These are phyloP conservation scores for Caloenas nicobarica DNA, from an alignment of 2,113 vertebrate genomes.

Conservation along the genomic window DNA sequence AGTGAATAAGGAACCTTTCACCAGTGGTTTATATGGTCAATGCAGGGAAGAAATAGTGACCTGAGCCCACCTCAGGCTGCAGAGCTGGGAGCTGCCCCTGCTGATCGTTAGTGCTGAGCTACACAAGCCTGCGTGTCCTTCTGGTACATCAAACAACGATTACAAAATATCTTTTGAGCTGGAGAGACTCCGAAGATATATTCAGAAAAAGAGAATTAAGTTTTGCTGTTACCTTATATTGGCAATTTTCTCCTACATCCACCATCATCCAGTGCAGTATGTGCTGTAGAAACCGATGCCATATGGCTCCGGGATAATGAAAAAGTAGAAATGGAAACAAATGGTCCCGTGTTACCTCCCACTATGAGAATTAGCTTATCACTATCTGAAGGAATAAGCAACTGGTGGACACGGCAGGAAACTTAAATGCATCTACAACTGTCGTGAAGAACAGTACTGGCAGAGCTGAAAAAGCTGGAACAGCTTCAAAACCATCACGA, in stretches of 20 bases:
- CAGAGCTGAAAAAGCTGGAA: not conserved
- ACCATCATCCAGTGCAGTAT: not conserved
- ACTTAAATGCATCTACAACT: not conserved
- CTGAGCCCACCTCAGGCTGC: not conserved
- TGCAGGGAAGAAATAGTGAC: not conserved
- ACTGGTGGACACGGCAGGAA: not conserved
- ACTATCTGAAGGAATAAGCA: not conserved
- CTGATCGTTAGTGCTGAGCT: not conserved
- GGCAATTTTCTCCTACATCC: not conserved
- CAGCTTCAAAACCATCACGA: not conserved
- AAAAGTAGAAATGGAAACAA: slow-evolving; percentile 1
- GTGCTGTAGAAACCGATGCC: not conserved
- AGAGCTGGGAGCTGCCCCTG: not conserved
- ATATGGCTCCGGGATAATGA: not conserved
- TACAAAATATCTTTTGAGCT: not conserved
- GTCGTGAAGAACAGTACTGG: not conserved
- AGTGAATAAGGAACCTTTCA: not conserved
- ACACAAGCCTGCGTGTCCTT: not conserved
- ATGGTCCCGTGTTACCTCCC: slow-evolving; percentile 15
- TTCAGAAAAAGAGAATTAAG: not conserved
- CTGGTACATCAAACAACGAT: not conserved
- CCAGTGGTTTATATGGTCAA: not conserved
- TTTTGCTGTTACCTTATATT: not conserved
- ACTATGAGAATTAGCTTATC: not conserved
- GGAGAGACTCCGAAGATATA: not conserved